A percentile compares a stretch with the other conserved stretches of the same genome.
These are phyloP conservation scores for Polypedilum pembai DNA, from an alignment of 1,140 invertebrate species.

Conservation along the genomic window DNA sequence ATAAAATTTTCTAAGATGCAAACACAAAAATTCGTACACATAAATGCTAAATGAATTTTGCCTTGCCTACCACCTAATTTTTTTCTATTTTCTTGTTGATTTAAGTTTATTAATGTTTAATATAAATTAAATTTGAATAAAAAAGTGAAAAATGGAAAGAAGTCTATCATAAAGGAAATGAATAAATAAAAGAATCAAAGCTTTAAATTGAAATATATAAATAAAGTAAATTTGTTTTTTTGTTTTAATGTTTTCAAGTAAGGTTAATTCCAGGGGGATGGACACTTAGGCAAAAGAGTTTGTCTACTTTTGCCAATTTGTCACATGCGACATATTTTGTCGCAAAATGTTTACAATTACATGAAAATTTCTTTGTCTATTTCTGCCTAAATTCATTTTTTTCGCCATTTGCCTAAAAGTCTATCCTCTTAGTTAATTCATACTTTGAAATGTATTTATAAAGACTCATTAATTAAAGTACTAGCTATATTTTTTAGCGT, in stretches of 20 bases:
- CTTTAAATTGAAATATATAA: slow-evolving; percentile 6
- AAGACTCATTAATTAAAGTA: too few species aligned
- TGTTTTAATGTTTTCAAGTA: neutral
- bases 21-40: neutral
- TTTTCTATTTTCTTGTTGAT: neutral
- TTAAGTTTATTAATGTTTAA: neutral
- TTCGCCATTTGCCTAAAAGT: too few species aligned
- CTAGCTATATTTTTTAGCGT: too few species aligned
- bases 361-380: too few species aligned
- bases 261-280: too few species aligned
- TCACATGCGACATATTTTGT: too few species aligned
- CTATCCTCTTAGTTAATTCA: too few species aligned
- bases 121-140: neutral
- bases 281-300: too few species aligned
- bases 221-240: neutral
- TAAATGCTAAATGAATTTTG: neutral
- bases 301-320: too few species aligned
- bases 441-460: too few species aligned
- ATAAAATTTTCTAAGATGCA: slow-evolving; percentile 27
- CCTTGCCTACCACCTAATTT: neutral
- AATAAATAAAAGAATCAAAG: slow-evolving; percentile 18
- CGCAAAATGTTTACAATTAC: too few species aligned
- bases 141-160: neutral
- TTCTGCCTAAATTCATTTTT: too few species aligned
- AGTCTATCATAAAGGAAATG: neutral